Evolutionary conservation across 2,797 vertebrate genomes (phyloP).

Genomic region (Tokudaia tokunoshimensis): DNA sequence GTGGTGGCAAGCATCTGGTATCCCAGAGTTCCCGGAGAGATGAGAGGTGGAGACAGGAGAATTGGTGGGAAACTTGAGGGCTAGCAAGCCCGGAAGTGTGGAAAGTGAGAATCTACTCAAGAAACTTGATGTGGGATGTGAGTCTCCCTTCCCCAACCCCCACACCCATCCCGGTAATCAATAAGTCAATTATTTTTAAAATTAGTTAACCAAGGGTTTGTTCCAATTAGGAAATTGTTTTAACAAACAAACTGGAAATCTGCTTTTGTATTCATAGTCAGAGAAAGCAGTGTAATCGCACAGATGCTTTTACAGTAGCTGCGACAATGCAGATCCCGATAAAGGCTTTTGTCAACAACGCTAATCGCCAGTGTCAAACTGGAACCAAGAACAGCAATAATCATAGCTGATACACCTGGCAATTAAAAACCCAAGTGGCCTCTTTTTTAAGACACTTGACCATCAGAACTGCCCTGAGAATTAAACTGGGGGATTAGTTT

Average conservation of each 20-base stretch:
- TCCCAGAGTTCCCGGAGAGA: neutral
- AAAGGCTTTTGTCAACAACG: slow-evolving; percentile 9
- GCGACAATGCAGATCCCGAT: neutral
- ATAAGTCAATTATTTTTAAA: neutral
- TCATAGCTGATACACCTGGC: neutral
- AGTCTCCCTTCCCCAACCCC: neutral
- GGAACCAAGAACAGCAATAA: neutral
- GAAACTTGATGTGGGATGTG: neutral
- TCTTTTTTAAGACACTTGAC: slow-evolving; percentile 36
- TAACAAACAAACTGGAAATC: slow-evolving; percentile 18
- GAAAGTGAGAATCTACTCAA: neutral
- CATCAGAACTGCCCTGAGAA: slow-evolving; percentile 28
- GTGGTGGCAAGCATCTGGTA: neutral
- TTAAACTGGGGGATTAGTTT: slow-evolving; percentile 17
- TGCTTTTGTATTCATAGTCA: neutral
- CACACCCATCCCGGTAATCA: neutral
- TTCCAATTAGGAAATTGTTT: slow-evolving; percentile 45
- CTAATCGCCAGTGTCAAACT: neutral
- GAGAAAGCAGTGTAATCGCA: neutral
- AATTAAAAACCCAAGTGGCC: neutral
- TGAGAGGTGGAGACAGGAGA: neutral
- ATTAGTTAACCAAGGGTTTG: neutral
- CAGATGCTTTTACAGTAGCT: neutral
- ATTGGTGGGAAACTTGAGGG: neutral
- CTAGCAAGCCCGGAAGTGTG: accelerated